Base-by-base conservation (phyloP, 2,797 vertebrate species). In the Botia kubotai region DNA sequence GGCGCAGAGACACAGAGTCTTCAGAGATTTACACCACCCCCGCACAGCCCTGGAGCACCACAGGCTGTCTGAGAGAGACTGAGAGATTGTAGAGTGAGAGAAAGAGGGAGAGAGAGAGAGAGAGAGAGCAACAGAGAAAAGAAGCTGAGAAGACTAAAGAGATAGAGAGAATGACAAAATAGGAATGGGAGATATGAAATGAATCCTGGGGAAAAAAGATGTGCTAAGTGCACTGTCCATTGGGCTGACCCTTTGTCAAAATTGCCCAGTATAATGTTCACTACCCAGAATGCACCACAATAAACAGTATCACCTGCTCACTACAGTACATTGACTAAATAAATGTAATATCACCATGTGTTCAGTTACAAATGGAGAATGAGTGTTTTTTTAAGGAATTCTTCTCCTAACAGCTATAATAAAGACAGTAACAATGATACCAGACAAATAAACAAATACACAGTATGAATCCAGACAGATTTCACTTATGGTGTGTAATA, bases 41-140 rank as follows among this genome's bases (percentile, higher is more conserved):
- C 23, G n/a, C 23, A 0, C 48, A 7, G 8, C 60, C 71, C 71
- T 21, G 5, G 19, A 74, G 23, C 36, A 57, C 73, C 36, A 58
- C 21, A 67, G 2, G 0, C 29, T 48, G 33, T 55, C 60, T 57
- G 33, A 75, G 46, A 83, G 1, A 13, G n/a, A 71, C 16, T 4
- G 55, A 63, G 46, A 75, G 29, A 75, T 33, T 48, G 66, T 33
- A 67, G 39, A 80, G 21, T 39, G 50, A 72, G 62, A 71, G 70
- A 77, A 62, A 52, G 53, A 80, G 26, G 0, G 72, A 81, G 76
- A 66, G 76, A 74, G 23, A 75, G 72, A 81, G 76, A 66, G 76
- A 74, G 23, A 75, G 12, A 52, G 19, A 57, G 26, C 36, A 39
- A 39, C 7, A 39, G 39, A 43, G 8, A 43, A 26, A 7, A 39